These are phyloP conservation scores for Xylocopa sonorina DNA, from an alignment of 1,140 invertebrate genomes.

Conservation along the genomic window DNA sequence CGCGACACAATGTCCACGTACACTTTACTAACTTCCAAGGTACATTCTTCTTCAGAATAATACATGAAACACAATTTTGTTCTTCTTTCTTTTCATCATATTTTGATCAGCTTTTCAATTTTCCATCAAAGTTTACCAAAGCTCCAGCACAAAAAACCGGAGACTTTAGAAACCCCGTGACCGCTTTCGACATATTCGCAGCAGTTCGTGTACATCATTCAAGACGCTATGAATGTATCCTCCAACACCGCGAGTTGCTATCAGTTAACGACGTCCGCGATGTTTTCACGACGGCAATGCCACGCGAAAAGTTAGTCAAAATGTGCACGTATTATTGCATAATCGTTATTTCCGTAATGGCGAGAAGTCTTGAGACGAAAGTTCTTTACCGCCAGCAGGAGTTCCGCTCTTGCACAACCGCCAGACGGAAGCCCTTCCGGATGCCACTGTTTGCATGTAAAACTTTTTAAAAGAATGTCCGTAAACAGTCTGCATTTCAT, in stretches of 20 bases:
- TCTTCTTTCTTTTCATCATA: too few relatives aligned
- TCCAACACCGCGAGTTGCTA: too few relatives aligned
- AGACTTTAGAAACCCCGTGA: background rate
- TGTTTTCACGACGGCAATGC: background rate
- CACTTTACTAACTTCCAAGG: too few relatives aligned
- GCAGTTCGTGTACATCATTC: background rate
- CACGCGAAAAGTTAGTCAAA: background rate
- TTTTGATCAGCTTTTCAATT: too few relatives aligned
- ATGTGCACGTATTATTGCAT: slow-evolving; percentile 4
- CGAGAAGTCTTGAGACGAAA: background rate
- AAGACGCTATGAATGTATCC: background rate
- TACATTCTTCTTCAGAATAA: too few relatives aligned
- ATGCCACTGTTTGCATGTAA: slow-evolving; percentile 42
- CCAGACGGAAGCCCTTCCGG: slow-evolving; percentile 16
- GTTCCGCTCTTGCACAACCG: slow-evolving; percentile 15
- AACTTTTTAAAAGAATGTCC: slow-evolving; percentile 65
- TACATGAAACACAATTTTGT: too few relatives aligned
- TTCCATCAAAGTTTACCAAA: too few relatives aligned
- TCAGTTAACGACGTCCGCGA: background rate
- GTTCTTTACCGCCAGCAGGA: background rate
- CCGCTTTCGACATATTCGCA: background rate
- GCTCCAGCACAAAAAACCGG: too few relatives aligned
- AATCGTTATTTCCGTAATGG: slow-evolving; percentile 41
- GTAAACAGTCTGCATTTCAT: slow-evolving; percentile 44
- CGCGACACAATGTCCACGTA: too few relatives aligned